Evolutionary conservation across 2,113 vertebrate genomes (phyloP).

Genomic region (Heteronetta atricapilla): DNA sequence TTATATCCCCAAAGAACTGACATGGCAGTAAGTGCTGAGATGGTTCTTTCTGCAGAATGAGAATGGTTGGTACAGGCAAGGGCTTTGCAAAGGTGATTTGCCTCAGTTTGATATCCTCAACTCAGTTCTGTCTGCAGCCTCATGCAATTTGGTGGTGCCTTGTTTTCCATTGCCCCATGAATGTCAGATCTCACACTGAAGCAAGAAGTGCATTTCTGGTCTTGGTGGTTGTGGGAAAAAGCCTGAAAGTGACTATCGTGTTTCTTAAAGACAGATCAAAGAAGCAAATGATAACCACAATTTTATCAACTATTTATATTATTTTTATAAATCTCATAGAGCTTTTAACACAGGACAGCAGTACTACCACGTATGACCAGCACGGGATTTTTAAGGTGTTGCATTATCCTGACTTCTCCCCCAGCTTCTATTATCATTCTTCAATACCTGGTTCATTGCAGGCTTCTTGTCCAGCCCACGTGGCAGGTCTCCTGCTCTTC

Average conservation of each 20-base stretch:
- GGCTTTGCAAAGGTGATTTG: background rate
- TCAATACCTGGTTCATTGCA: background rate
- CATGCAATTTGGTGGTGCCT: background rate
- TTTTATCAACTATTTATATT: background rate
- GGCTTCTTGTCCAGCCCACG: background rate
- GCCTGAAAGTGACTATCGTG: background rate
- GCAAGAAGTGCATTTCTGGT: background rate
- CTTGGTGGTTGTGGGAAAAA: background rate
- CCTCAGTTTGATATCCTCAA: background rate
- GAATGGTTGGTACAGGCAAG: rapidly evolving
- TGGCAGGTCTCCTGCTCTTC: background rate
- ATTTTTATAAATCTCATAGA: background rate
- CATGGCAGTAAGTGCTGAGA: background rate
- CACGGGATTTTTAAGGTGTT: background rate
- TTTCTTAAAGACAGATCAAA: background rate
- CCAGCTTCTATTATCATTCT: rapidly evolving
- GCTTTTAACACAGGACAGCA: background rate
- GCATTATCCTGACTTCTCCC: background rate
- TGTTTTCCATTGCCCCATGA: background rate
- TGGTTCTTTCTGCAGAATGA: background rate
- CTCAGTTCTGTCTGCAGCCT: background rate
- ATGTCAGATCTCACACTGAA: background rate
- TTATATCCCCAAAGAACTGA: background rate
- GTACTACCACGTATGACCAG: rapidly evolving
- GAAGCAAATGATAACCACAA: background rate